These are phyloP conservation scores for Ailurus styani DNA, from an alignment of 2,113 vertebrate genomes.

Conservation along the genomic window DNA sequence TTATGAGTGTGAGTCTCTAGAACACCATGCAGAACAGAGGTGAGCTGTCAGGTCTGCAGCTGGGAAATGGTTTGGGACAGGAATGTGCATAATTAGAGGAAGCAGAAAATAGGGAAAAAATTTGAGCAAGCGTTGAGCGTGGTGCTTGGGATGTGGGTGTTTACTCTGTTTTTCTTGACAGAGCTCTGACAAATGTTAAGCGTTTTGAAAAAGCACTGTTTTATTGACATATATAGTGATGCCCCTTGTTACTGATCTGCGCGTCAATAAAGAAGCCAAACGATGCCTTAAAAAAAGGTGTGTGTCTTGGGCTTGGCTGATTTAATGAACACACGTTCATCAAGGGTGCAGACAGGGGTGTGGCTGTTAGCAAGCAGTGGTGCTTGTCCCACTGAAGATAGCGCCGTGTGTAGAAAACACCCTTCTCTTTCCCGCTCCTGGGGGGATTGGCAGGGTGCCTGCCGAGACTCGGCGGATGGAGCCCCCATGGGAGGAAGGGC, in stretches of 20 bases:
- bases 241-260: neutral
- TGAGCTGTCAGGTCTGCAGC: neutral
- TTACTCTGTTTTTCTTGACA: neutral
- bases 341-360: neutral
- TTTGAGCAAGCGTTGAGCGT: neutral
- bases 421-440: neutral
- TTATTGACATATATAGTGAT: neutral
- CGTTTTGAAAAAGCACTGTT: neutral
- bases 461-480: neutral
- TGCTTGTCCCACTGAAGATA: too few species aligned
- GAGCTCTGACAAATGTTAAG: neutral
- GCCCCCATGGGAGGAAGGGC: neutral
- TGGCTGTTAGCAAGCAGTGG: neutral
- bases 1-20: neutral
- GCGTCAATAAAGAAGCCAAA: neutral
- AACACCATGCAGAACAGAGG: neutral
- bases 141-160: neutral
- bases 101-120: neutral
- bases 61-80: neutral
- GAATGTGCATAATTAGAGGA: neutral
- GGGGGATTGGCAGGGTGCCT: neutral
- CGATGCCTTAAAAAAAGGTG: neutral
- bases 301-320: neutral
- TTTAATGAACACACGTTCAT: neutral
- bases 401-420: neutral